These are phyloP conservation scores for Passer domesticus DNA, from an alignment of 2,113 vertebrate genomes.

Conservation along the genomic window DNA sequence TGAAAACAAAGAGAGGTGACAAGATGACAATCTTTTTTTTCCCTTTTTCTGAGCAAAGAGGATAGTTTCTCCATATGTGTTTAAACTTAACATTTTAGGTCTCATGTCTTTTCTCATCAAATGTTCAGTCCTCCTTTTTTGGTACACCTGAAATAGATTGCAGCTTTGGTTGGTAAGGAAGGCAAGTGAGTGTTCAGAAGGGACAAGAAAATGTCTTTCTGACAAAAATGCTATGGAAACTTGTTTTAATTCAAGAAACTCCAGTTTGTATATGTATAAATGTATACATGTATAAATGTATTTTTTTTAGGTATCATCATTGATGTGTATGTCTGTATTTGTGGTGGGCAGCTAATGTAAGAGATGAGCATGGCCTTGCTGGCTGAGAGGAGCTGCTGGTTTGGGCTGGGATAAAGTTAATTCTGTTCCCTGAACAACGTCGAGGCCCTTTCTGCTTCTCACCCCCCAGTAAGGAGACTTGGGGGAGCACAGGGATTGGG, in stretches of 20 bases:
- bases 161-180: background rate
- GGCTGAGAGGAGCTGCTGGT: background rate
- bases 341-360: background rate
- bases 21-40: background rate
- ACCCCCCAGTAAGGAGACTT: background rate
- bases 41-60: background rate
- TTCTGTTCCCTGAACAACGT: fast-evolving
- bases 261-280: background rate
- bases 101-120: background rate
- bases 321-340: background rate
- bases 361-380: background rate
- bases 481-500: background rate
- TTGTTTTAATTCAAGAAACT: background rate
- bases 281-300: background rate
- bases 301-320: background rate
- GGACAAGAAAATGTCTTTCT: background rate
- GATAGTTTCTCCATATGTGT: background rate
- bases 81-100: background rate
- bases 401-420: background rate
- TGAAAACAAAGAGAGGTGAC: background rate
- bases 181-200: background rate
- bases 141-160: background rate
- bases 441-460: background rate
- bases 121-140: background rate
- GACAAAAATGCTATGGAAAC: background rate